Conservation (phyloP, 2,888 invertebrate species). For the Aquatica leii region DNA sequence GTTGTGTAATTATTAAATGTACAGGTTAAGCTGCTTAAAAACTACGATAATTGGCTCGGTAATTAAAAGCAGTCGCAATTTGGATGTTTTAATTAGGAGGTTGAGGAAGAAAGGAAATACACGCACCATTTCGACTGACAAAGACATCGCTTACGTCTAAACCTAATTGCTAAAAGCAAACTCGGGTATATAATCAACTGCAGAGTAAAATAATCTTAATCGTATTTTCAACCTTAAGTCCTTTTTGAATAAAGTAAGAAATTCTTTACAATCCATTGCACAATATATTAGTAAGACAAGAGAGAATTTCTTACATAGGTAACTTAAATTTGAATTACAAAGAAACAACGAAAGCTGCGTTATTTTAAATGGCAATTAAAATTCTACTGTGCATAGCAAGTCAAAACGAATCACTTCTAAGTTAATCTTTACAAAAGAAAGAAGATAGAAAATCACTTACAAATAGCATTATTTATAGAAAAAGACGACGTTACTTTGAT, state of each 20-base stretch:
- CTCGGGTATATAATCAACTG: slow-evolving; percentile 40
- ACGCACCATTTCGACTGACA: slow-evolving; percentile 26
- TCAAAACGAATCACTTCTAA: slow-evolving; percentile 22
- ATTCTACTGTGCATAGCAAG: slow-evolving; percentile 51
- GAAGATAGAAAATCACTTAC: slow-evolving; percentile 33
- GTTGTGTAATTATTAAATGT: slow-evolving; percentile 38
- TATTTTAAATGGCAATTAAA: slow-evolving; percentile 56
- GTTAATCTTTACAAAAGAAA: slow-evolving; percentile 13
- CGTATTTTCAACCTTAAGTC: slow-evolving; percentile 21
- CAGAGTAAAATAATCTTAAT: slow-evolving; percentile 11
- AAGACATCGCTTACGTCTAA: slow-evolving; percentile 39
- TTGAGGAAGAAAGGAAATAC: slow-evolving; percentile 25
- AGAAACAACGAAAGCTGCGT: slow-evolving; percentile 48
- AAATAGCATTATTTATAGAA: slow-evolving; percentile 40
- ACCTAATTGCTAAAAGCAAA: slow-evolving; percentile 46
- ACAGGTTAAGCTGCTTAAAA: slow-evolving; percentile 40
- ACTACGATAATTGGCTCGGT: slow-evolving; percentile 47
- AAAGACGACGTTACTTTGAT: slow-evolving; percentile 29
- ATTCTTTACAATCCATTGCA: slow-evolving; percentile 9
- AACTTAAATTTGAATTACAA: slow-evolving; percentile 54
- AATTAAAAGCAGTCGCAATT: slow-evolving; percentile 49
- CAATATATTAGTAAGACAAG: slow-evolving; percentile 37
- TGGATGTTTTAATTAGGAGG: slow-evolving; percentile 49
- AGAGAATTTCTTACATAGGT: slow-evolving; percentile 41
- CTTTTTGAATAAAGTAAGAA: not conserved